Conservation (phyloP, 2,113 vertebrate genomes). For the Picathartes gymnocephalus region DNA sequence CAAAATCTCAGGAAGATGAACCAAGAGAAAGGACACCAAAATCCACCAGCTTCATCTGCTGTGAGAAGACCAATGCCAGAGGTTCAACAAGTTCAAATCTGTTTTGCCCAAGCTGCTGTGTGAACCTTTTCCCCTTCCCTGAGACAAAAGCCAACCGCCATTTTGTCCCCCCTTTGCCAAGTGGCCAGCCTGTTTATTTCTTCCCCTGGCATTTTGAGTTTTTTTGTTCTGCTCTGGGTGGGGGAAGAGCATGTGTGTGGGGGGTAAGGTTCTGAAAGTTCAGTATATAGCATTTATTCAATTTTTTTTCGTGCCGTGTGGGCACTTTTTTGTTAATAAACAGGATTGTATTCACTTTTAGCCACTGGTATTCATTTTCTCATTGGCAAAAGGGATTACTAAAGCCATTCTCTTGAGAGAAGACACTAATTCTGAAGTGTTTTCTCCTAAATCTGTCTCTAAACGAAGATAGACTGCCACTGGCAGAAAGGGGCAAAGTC, state of each 20-base stretch:
- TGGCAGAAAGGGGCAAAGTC: neutral
- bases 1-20: accelerated
- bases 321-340: neutral
- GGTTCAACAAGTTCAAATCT: neutral
- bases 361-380: neutral
- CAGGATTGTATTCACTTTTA: neutral
- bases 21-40: neutral
- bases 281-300: neutral
- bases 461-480: neutral
- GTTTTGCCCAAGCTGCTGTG: neutral
- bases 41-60: neutral
- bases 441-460: neutral
- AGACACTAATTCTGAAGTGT: accelerated
- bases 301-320: accelerated
- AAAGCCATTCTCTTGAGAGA: neutral
- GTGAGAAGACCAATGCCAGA: neutral
- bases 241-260: too few relatives aligned
- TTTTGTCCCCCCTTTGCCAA: neutral
- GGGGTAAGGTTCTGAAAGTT: neutral
- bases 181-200: accelerated
- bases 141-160: neutral
- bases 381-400: neutral
- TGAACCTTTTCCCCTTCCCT: neutral
- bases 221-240: neutral
- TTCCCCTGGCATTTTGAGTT: neutral